Evolutionary conservation across 1,140 invertebrate genomes (phyloP).

Genomic region (Apis florea): DNA sequence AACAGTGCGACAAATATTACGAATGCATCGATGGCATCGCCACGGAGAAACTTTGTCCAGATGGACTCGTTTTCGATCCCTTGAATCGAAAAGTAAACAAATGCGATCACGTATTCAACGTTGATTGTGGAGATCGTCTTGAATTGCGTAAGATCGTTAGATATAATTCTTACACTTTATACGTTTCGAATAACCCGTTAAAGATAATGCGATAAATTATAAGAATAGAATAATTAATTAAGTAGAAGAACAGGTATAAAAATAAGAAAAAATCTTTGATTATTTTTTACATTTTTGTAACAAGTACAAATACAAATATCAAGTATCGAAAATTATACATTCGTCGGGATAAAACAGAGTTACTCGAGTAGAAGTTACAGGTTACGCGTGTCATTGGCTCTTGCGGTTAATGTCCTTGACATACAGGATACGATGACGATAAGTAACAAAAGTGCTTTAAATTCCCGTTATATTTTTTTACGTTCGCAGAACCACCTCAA

Average conservation of each 20-base stretch:
- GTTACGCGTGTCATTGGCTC: conserved; percentile 39
- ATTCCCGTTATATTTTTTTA: conserved; percentile 10
- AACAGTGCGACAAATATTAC: conserved; percentile 87
- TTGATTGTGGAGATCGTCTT: conserved; percentile 90
- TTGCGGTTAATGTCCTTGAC: conserved; percentile 46
- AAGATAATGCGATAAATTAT: too few species aligned
- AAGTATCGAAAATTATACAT: not conserved
- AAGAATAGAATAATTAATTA: too few species aligned
- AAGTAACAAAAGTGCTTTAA: conserved; percentile 22
- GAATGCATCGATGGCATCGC: too few species aligned
- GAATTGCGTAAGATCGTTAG: conserved; percentile 88
- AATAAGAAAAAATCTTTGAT: not conserved
- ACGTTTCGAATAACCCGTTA: too few species aligned
- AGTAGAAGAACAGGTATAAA: too few species aligned
- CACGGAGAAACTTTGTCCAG: conserved; percentile 88
- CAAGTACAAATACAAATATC: conserved; percentile 4
- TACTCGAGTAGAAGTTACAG: not conserved
- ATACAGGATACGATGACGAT: conserved; percentile 33
- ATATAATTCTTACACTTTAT: too few species aligned
- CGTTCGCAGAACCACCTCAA: conserved; percentile 86
- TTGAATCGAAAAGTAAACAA: conserved; percentile 88
- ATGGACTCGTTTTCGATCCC: conserved; percentile 91
- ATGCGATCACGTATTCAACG: conserved; percentile 88
- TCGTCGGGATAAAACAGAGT: conserved; percentile 6
- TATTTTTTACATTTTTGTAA: not conserved